A percentile compares a stretch with the other conserved stretches of the same genome.
Evolutionary conservation across 2,113 vertebrate genomes (phyloP).

Genomic region (Zosterops hypoxanthus): DNA sequence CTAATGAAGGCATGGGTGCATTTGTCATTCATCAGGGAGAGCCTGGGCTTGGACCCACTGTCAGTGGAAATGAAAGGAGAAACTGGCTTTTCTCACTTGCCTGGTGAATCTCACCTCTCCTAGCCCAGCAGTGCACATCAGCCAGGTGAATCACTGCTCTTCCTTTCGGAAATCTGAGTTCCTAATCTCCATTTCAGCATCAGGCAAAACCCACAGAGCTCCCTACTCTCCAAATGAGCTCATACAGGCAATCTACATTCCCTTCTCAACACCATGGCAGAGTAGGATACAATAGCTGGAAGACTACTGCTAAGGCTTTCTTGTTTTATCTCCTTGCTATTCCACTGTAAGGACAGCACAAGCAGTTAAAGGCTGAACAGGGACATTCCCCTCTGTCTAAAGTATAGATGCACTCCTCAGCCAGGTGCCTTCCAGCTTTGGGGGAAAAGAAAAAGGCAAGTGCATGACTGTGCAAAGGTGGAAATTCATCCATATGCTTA

Average conservation of each 20-base stretch:
- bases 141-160: neutral
- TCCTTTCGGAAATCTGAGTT: neutral
- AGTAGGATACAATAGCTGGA: neutral
- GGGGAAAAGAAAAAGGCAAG: neutral
- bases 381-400: neutral
- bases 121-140: too few species aligned
- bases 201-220: neutral
- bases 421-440: neutral
- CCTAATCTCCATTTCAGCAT: neutral
- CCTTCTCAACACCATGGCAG: neutral
- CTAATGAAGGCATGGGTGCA: neutral
- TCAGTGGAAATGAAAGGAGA: neutral
- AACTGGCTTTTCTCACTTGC: neutral
- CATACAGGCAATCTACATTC: accelerated
- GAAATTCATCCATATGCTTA: neutral
- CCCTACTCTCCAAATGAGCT: neutral
- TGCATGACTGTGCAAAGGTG: neutral
- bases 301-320: neutral
- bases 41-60: neutral
- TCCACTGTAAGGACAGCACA: neutral
- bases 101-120: neutral
- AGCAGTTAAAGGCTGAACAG: neutral
- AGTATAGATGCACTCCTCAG: too few species aligned
- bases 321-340: neutral
- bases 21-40: neutral